Evolutionary conservation across 1,140 invertebrate species (phyloP).

Genomic region (Achatina immaculata): DNA sequence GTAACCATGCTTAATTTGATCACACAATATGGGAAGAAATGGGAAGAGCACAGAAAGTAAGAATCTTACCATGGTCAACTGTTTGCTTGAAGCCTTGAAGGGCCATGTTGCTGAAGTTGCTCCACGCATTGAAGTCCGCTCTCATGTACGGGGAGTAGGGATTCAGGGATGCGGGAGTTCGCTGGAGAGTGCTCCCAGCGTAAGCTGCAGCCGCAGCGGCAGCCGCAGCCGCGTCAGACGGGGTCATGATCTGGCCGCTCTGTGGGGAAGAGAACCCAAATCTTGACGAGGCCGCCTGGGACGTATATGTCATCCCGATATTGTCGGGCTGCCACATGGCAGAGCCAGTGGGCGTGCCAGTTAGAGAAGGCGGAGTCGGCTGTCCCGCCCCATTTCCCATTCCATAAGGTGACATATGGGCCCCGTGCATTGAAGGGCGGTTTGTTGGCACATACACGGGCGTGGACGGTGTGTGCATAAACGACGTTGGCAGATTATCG

Average conservation of each 20-base stretch:
- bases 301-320: slow-evolving; percentile 15
- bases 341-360: slow-evolving; percentile 29
- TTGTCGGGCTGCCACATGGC: slow-evolving; percentile 37
- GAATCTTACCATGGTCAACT: slow-evolving; percentile 37
- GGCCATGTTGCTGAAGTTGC: slow-evolving; percentile 40
- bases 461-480: slow-evolving; percentile 21
- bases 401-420: slow-evolving; percentile 24
- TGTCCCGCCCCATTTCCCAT: neutral
- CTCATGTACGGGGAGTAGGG: slow-evolving; percentile 34
- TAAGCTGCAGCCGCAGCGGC: slow-evolving; percentile 23
- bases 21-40: too few relatives aligned
- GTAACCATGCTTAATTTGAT: too few relatives aligned
- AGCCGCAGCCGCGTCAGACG: neutral
- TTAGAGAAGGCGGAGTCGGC: neutral
- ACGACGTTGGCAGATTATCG: slow-evolving; percentile 14
- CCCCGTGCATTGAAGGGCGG: neutral
- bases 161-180: neutral
- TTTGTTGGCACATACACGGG: slow-evolving; percentile 32
- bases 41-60: neutral
- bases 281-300: neutral
- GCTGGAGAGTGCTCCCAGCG: neutral
- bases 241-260: slow-evolving; percentile 25
- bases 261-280: slow-evolving; percentile 27
- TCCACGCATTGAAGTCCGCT: slow-evolving; percentile 37
- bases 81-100: slow-evolving; percentile 38